Base-by-base conservation (phyloP, 2,888 invertebrate genomes). In the Euzophera pinguis region DNA sequence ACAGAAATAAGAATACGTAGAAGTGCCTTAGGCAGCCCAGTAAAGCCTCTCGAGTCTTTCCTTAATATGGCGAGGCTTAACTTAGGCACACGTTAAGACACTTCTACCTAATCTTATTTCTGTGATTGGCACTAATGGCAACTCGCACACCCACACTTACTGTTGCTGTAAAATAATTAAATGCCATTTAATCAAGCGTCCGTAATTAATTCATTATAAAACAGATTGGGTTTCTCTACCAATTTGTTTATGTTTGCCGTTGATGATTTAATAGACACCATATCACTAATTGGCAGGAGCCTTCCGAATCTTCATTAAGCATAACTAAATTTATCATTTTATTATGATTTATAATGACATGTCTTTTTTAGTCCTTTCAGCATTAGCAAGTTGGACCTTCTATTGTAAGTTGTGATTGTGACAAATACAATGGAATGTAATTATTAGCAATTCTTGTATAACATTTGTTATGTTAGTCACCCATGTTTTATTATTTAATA, bases 201-300 rank as follows among this genome's bases (percentile, higher is more conserved):
- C 27, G 38, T 49, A 49, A 49, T 49, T 39, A 49, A 49, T 49
- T 37, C 7, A 39, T 49, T 49, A 49, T 29, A 27, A 39, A 38
- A 38, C 29, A 34, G 49, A 49, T 49, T 27, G 39, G 39, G 27
- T 49, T 49, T 49, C 49, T 38, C 13, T n/a, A 14, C 27, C 49
- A 39, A 49, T 49, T 49, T 49, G 49, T 49, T 38, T 38, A 49
- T 22, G 49, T 49, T 38, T 13, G 39, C 39, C 22, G 14, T 49
- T 27, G 13, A 49, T 13, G 39, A 38, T 49, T 49, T 49, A 17
- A 35, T 35, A 22, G 10, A 35, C 3, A 22, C 47, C 10, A 32
- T 48, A 17, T 17, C 39, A n/a, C 39, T 38, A 22, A 49, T 37
- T 27, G 47, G 13, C 47, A 37, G 47, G 9, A 48, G 47, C 37